Conservation (phyloP, 2,113 vertebrate species). For the Chionis minor region DNA sequence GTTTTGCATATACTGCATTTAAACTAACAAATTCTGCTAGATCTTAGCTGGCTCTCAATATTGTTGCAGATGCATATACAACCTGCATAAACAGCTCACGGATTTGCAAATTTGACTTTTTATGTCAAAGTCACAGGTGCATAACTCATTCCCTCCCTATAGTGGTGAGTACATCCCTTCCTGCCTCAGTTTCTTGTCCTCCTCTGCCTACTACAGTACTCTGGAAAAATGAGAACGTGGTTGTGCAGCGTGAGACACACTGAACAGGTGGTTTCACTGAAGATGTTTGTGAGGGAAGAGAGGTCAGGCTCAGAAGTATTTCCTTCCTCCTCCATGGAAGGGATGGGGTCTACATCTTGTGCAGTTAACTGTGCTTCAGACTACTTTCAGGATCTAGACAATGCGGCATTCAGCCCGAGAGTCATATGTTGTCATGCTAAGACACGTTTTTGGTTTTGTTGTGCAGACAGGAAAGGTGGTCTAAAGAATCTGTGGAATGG, state of each 20-base stretch:
- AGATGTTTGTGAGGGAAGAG: background rate
- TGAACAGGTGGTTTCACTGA: background rate
- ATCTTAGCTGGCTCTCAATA: background rate
- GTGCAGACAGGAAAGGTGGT: background rate
- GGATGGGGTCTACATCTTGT: background rate
- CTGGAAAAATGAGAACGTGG: background rate
- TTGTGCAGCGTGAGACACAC: background rate
- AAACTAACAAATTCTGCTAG: conserved; percentile 12
- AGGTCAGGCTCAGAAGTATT: background rate
- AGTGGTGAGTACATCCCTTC: background rate
- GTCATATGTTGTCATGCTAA: background rate
- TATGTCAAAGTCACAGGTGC: background rate
- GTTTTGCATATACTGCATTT: background rate
- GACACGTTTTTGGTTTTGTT: background rate
- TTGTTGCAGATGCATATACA: background rate
- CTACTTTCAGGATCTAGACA: background rate
- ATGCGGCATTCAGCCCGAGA: background rate
- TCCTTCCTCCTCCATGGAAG: background rate
- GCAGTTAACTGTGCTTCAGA: background rate
- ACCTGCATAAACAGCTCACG: background rate
- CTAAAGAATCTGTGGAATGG: background rate
- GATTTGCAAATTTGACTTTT: background rate
- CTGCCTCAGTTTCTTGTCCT: background rate
- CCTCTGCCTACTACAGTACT: background rate
- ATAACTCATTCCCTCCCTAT: background rate